phyloP scores from a whole-genome alignment of 2,113 vertebrate genomes.

The Felis chaus region DNA sequence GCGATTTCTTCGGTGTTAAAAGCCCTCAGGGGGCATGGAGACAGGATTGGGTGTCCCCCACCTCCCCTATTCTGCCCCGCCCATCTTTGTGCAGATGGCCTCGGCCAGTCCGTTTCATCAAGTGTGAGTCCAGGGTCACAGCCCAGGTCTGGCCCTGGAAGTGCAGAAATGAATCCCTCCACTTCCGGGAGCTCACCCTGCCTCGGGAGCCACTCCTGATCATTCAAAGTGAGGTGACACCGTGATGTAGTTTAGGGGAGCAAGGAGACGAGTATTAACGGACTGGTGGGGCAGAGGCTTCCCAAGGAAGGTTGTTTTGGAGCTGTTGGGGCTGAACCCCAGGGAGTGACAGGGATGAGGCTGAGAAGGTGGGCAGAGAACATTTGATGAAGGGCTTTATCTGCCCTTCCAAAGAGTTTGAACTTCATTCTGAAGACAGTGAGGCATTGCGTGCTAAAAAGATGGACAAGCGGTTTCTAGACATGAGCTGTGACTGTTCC shows the following conservation, averaged over 20 bases:
- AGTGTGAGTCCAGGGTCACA: too few species aligned
- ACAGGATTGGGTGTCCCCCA: fast-evolving
- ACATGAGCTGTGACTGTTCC: neutral
- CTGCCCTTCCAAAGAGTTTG: neutral
- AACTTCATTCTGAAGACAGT: neutral
- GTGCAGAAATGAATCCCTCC: neutral
- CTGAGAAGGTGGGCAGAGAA: neutral
- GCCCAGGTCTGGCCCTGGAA: neutral
- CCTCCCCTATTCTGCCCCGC: fast-evolving
- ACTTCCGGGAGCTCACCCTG: neutral
- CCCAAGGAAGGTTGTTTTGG: neutral
- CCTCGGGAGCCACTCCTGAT: neutral
- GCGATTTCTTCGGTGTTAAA: neutral
- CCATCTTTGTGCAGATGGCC: neutral
- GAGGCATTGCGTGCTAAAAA: neutral
- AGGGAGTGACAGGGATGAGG: neutral
- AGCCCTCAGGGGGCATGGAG: fast-evolving
- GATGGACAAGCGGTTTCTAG: neutral
- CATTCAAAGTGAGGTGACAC: neutral
- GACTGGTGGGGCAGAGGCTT: neutral
- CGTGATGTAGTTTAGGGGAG: neutral
- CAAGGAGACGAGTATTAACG: too few species aligned
- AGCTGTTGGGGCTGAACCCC: neutral
- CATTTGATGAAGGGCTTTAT: neutral
- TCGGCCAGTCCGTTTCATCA: neutral